Conservation (phyloP, 2,797 vertebrate genomes). For the Tragopan temminckii region DNA sequence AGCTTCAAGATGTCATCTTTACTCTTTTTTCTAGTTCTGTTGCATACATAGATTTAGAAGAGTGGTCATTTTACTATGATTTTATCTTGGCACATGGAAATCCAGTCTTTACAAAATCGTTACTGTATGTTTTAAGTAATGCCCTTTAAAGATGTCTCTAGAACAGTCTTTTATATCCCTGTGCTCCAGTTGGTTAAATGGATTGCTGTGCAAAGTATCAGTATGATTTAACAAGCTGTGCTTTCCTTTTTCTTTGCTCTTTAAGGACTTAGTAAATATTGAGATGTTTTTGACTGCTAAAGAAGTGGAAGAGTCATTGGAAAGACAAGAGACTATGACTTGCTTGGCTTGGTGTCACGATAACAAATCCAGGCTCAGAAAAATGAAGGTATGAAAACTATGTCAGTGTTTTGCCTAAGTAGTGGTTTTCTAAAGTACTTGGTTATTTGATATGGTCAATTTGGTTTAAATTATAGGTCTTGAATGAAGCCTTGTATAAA, state of each 20-base stretch:
- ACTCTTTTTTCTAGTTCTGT: neutral
- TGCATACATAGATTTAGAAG: neutral
- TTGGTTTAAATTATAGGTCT: neutral
- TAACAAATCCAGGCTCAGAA: slow-evolving; percentile 98
- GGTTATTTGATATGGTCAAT: neutral
- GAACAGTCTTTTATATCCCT: neutral
- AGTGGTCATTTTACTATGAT: neutral
- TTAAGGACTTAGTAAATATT: slow-evolving; percentile 97
- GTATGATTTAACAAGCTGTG: neutral
- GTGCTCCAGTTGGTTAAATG: neutral
- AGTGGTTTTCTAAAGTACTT: neutral
- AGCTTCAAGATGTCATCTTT: neutral
- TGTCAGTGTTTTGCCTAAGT: neutral
- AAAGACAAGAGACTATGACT: slow-evolving; percentile 96
- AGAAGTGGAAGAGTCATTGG: slow-evolving; percentile 98
- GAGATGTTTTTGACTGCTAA: slow-evolving; percentile 99
- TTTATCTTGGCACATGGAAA: neutral
- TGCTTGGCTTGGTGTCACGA: slow-evolving; percentile 99
- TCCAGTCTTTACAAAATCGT: neutral
- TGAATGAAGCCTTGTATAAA: neutral
- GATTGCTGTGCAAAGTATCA: neutral
- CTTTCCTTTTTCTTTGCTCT: neutral
- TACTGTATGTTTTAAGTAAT: neutral
- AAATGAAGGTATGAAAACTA: slow-evolving; percentile 92
- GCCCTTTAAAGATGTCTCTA: neutral